A percentile compares a stretch with the other conserved stretches of the same genome.
Evolutionary conservation across 2,797 vertebrate species (phyloP).

Genomic region (Mormyrus hasselquistii): DNA sequence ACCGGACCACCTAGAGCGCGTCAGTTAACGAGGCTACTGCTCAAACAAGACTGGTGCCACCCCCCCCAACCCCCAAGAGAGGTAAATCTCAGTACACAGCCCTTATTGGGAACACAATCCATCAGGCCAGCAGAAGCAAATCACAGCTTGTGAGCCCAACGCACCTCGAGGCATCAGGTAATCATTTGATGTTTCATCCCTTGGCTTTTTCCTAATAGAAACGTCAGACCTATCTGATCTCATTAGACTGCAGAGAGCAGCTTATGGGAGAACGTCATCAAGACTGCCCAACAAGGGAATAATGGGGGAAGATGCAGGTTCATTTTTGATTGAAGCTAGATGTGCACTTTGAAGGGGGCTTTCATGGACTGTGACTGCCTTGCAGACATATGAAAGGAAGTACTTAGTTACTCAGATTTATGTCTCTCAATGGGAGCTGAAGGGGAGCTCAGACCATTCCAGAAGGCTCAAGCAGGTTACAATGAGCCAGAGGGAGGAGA

Average conservation of each 20-base stretch:
- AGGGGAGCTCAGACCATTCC: background rate
- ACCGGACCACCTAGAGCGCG: background rate
- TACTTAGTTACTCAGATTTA: background rate
- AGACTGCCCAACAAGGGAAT: background rate
- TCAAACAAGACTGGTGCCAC: background rate
- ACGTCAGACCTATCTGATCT: background rate
- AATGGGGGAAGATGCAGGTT: background rate
- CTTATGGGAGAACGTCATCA: background rate
- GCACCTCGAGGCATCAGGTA: background rate
- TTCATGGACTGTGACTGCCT: background rate
- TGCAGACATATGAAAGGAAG: background rate
- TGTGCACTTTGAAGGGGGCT: background rate
- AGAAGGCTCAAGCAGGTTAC: background rate
- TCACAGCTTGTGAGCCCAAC: background rate
- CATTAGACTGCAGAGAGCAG: background rate
- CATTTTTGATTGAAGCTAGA: background rate
- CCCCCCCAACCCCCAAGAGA: background rate
- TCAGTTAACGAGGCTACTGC: background rate
- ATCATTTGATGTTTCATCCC: background rate
- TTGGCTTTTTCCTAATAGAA: background rate
- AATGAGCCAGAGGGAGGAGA: background rate
- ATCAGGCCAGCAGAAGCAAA: slow-evolving; percentile 16
- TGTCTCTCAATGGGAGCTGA: background rate
- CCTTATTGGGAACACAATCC: slow-evolving; percentile 12
- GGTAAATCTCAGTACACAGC: background rate